phyloP scores from a whole-genome alignment of 35 echinoderm and acorn worm genomes.

The Ptychodera flava region DNA sequence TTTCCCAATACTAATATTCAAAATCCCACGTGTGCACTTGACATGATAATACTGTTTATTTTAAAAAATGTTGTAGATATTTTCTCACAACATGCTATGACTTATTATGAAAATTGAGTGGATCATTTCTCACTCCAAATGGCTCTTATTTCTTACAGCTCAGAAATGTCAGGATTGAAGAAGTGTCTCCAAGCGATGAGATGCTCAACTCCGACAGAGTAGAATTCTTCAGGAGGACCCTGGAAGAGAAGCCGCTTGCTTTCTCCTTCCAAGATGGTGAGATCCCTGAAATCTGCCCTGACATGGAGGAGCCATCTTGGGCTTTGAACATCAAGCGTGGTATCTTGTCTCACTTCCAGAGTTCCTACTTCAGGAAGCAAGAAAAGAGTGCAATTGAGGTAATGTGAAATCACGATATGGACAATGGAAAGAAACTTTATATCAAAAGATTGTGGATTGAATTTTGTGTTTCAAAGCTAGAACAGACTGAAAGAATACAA shows the following conservation, averaged over 20 bases:
- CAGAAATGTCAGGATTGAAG: constrained; percentile 4
- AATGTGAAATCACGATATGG: neutral
- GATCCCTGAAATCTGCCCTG: constrained; percentile 58
- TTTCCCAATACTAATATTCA: too few species aligned
- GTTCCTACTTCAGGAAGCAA: neutral
- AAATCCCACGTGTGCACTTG: too few species aligned
- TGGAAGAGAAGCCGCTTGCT: constrained; percentile 29
- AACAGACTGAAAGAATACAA: too few species aligned
- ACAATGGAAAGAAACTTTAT: too few species aligned
- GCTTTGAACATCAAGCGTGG: constrained; percentile 77
- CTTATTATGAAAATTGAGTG: too few species aligned
- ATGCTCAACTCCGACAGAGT: constrained; percentile 20
- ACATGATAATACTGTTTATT: too few species aligned
- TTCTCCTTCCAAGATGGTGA: constrained; percentile 58
- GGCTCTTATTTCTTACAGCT: too few species aligned
- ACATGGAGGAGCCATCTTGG: constrained; percentile 30
- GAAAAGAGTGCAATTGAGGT: constrained; percentile 12
- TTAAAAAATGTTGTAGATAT: too few species aligned
- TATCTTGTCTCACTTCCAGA: constrained; percentile 66
- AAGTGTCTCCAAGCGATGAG: neutral
- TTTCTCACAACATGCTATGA: too few species aligned
- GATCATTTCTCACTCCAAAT: too few species aligned
- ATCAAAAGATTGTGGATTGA: too few species aligned
- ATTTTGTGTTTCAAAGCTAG: too few species aligned
- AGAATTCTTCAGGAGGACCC: constrained; percentile 6